Evolutionary conservation across 2,888 invertebrate genomes (phyloP), one percentile per base, ranked within the genome.

Genomic region (Hemicrepidius hirtus): DNA sequence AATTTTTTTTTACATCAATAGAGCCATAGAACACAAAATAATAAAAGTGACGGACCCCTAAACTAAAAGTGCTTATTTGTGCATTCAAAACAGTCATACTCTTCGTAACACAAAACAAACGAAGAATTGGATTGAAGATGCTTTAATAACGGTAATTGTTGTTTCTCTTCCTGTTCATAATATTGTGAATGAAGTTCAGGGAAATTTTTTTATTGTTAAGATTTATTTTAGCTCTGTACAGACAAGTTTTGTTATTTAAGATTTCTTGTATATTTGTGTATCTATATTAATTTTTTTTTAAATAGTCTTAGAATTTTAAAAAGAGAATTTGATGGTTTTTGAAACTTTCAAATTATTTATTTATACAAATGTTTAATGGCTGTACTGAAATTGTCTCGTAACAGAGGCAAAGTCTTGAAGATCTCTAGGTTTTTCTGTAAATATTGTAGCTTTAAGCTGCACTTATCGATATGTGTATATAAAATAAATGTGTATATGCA

Each of bases 401-500:
- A 50, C 32, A 6, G 63, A 37, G 64, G 55, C 73, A 59, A 68
- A 68, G 37, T 73, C 63, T 73, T 60, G 41, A 73, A 73, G 73
- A 73, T 73, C 73, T 73, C 73, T 73, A 65, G 73, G 65, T 64
- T 44, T 72, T 63, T 64, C 57, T 73, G 65, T 68, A 68, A 72
- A 72, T 68, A 68, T 40, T 41, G 72, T 72, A 72, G 72, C 28
- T 64, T 49, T 63, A 72, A 63, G 72, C 72, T 72, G 72, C 72
- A 68, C 68, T 67, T 49, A 63, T 72, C 35, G 41, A 68, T 68
- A 69, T 69, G 50, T 72, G 68, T 68, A 72, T 62, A 72, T 72
- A 72, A 72, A 72, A 68, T 68, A 68, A 72, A 72, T 67, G 72
- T 72, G 72, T 68, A 72, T 72, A 68, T 64, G 72, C 68, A 72